Evolutionary conservation across 2,888 invertebrate genomes (phyloP), one percentile per base, ranked within the genome.

Genomic region (Fragum whitleyi): DNA sequence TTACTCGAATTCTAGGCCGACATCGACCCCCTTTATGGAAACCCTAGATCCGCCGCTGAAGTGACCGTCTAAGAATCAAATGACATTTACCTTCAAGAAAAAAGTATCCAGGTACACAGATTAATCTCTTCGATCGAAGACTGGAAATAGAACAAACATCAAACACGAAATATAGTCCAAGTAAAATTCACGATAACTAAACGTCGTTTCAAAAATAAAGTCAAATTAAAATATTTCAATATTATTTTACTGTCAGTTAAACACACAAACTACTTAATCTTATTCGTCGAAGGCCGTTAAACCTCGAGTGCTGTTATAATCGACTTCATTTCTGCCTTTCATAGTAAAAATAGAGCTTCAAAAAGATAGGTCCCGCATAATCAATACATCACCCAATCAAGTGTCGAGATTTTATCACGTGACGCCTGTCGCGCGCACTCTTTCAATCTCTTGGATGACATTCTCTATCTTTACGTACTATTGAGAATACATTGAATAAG

Each of bases 381-480:
- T 65, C 65, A 21, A 65, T 65, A 65, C n/a, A 16, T 65, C 39
- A 26, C 16, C 65, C 65, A 65, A 65, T 65, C 65, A 65, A 42
- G n/a, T 23, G 36, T 16, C 39, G 11, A 32, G 32, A 21, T 16
- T 14, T 16, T 70, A 32, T 70, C 70, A 70, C 70, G 70, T 70
- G 70, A 70, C 55, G 19, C 19, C 19, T n/a, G 55, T 6, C 70
- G 70, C 70, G 55, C 70, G 70, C 70, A 55, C 36, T 70, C 53
- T 36, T 70, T 55, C 70, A 55, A 70, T 70, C 70, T 53, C 23
- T 53, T 14, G n/a, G 6, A 55, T 70, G 70, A 55, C 70, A 55
- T 55, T 70, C 9, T 11, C 70, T 32, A 53, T 70, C 55, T 29
- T 2, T 70, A 55, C 9, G 32, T 36, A 36, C 32, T 3, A 36